These are phyloP conservation scores for Pristiophorus japonicus DNA, from an alignment of 2,113 vertebrate genomes.

Conservation along the genomic window DNA sequence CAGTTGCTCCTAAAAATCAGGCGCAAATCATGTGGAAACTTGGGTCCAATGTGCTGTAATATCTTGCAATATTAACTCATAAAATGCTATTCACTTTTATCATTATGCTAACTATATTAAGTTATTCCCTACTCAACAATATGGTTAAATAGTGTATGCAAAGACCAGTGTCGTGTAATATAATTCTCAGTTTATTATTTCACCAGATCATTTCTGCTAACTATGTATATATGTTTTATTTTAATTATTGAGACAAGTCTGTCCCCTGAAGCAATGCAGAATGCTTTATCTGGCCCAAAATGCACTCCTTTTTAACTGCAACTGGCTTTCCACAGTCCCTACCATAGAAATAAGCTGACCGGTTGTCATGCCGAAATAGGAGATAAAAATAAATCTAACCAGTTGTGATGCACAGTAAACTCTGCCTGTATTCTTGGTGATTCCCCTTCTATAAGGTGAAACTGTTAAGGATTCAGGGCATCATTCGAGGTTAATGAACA, in stretches of 20 bases:
- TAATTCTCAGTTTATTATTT: neutral
- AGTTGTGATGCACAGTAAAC: neutral
- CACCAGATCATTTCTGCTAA: neutral
- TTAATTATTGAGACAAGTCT: neutral
- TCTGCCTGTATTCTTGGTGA: too few relatives aligned
- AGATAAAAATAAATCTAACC: neutral
- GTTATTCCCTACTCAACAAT: neutral
- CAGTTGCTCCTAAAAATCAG: too few relatives aligned
- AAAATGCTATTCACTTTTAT: neutral
- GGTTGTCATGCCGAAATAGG: neutral
- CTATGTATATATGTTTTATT: neutral
- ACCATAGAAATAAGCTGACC: neutral
- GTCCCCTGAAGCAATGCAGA: neutral
- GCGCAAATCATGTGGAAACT: too few relatives aligned
- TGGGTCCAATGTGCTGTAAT: neutral
- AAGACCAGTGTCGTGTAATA: neutral
- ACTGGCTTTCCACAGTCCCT: neutral
- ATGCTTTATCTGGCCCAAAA: neutral
- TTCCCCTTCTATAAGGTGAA: neutral
- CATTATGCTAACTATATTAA: neutral
- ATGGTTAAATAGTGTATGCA: neutral
- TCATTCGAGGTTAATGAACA: neutral
- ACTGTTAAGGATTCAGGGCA: neutral
- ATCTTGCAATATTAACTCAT: neutral
- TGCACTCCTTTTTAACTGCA: neutral